Base-by-base conservation (phyloP, 1,140 invertebrate species). In the Holcopasites calliopsidis region DNA sequence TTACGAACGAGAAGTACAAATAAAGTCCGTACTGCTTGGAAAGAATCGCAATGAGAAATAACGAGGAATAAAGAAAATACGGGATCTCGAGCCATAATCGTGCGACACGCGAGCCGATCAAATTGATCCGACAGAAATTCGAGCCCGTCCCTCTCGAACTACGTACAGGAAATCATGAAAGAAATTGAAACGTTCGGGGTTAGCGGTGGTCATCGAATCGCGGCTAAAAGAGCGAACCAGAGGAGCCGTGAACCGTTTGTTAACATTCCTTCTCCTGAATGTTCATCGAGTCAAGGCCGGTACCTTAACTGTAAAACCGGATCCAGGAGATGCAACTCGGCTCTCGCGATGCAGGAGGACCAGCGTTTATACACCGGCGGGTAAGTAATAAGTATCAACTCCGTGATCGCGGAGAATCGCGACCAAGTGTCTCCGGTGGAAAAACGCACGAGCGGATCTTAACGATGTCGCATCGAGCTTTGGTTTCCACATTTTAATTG, bases 251-350 rank as follows among this genome's bases (percentile, higher is more conserved):
- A 49, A 69, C 54, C 73, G 50, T 75, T 75, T 69, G 62, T 75
- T 64, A 69, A 64, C 73, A 69, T 75, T 69, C 73, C 73, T 75
- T 49, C 69, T 69, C 64, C 54, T 58, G 50, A 69, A 75, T 75
- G 62, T 69, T 69, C 64, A 50, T 28, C 31, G 40, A 57, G 73
- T 75, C 73, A 73, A 73, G 71, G 71, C 64, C 64, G 52, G 73
- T 68, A 50, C 64, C 73, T 75, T 75, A 75, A 75, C 73, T 75
- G 73, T 75, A 75, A 75, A 75, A 75, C 73, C 73, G 73, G 73
- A 40, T 75, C 38, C 61, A 50, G 26, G 47, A 73, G 70, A 73
- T 73, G 71, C 71, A 73, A 44, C 71, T 55, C 49, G 71, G 38
- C 61, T 73, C 71, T 10, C 42, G 42, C 44, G 44, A 3, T 11